These are phyloP conservation scores for Tyrophagus putrescentiae DNA, from an alignment of 1,140 invertebrate genomes.

Conservation along the genomic window DNA sequence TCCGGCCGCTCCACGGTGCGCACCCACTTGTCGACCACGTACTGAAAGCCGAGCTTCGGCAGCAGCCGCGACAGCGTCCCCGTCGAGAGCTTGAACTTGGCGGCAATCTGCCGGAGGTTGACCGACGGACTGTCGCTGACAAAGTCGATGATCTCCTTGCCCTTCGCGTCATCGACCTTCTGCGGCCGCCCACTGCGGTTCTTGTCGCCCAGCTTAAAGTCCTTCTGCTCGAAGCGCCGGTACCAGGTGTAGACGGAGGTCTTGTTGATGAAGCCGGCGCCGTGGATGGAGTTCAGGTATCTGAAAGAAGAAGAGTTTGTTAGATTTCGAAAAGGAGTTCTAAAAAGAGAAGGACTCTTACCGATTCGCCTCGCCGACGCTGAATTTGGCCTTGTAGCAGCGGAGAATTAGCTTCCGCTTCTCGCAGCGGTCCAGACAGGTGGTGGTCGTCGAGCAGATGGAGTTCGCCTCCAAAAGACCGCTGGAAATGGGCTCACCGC, in stretches of 20 bases:
- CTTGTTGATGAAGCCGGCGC: conserved; percentile 2
- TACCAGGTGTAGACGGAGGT: conserved; percentile 11
- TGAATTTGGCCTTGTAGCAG: conserved; percentile 1
- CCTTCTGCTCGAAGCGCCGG: background rate
- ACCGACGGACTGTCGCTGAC: background rate
- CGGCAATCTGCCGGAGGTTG: background rate
- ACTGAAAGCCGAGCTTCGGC: background rate
- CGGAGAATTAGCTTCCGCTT: background rate
- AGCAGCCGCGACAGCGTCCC: conserved; percentile 4
- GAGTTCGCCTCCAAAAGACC: background rate
- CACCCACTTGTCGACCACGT: conserved; percentile 3
- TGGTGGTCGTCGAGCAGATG: no score
- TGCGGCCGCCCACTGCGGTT: background rate
- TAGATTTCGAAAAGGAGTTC: no score
- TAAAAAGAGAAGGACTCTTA: no score
- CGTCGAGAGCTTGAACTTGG: background rate
- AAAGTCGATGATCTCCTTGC: background rate
- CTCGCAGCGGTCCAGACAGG: background rate
- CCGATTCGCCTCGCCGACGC: conserved; percentile 1
- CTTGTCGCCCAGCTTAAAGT: conserved; percentile 3
- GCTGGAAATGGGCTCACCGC: background rate
- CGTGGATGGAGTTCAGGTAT: conserved; percentile 1
- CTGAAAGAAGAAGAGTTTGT: no score
- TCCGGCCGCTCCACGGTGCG: background rate
- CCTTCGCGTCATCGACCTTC: background rate